Percentiles rank a stretch among this genome's conserved stretches.
phyloP scores from a whole-genome alignment of 2,113 vertebrate genomes.

The Eclectus roratus region DNA sequence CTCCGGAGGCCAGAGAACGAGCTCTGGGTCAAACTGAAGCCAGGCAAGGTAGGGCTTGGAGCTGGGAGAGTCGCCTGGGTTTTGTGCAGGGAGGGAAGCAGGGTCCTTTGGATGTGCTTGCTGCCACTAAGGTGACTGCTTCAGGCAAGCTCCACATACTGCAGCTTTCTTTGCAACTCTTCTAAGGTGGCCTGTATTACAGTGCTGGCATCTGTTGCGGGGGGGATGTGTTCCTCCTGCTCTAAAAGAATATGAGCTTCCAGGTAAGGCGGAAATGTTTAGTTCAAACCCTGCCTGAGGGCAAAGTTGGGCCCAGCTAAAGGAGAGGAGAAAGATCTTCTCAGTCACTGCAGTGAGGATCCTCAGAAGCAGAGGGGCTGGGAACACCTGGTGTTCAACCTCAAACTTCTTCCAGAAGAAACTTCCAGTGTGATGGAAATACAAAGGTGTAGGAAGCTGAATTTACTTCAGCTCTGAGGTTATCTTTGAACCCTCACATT shows the following conservation, averaged over 20 bases:
- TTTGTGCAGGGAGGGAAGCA: not conserved
- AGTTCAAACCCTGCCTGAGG: not conserved
- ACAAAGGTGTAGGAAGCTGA: not conserved
- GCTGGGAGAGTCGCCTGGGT: not conserved
- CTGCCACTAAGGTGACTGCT: not conserved
- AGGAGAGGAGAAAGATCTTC: not conserved
- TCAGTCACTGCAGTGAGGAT: not conserved
- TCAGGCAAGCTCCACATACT: fast-evolving
- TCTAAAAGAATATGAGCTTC: not conserved
- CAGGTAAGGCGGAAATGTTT: not conserved
- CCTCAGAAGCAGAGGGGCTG: not conserved
- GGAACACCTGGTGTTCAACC: not conserved
- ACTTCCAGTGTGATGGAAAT: not conserved
- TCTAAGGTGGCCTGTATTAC: not conserved
- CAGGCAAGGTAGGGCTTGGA: constrained; percentile 81
- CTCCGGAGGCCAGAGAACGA: constrained; percentile 87
- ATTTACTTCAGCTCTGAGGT: not conserved
- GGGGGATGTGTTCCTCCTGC: not conserved
- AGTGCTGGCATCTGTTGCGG: not conserved
- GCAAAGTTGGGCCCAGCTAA: too few species aligned
- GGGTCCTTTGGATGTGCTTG: not conserved
- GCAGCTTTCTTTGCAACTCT: not conserved
- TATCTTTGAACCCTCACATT: not conserved
- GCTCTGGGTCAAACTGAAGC: constrained; percentile 92
- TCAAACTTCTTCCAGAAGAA: not conserved